Percentiles rank a stretch among this genome's conserved stretches.
Evolutionary conservation across 2,888 invertebrate genomes (phyloP).

Genomic region (Lypha dubia): DNA sequence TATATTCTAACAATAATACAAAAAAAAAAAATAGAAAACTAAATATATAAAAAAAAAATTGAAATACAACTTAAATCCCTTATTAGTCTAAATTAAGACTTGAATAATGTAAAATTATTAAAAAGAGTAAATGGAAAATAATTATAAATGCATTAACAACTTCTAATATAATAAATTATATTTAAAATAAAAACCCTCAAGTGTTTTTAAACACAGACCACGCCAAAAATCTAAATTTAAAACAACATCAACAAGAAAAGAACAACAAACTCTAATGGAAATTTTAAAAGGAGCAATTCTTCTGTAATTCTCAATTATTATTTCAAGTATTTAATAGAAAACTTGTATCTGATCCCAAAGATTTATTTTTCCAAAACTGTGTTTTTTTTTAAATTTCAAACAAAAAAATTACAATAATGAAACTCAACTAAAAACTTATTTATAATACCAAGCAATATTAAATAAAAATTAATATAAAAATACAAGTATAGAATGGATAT

Average conservation of each 20-base stretch:
- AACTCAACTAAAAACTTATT: conserved; percentile 43
- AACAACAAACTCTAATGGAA: conserved; percentile 62
- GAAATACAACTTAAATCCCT: conserved; percentile 52
- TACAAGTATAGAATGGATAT: conserved; percentile 35
- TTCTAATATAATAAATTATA: conserved; percentile 54
- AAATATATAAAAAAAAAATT: conserved; percentile 44
- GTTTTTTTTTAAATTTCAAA: conserved; percentile 69
- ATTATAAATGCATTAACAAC: conserved; percentile 57
- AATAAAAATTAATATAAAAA: conserved; percentile 17
- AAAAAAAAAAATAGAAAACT: conserved; percentile 64
- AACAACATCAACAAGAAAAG: conserved; percentile 59
- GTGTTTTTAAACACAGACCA: conserved; percentile 72
- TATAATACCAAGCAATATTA: conserved; percentile 70
- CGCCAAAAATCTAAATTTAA: conserved; percentile 71
- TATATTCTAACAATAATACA: too few species aligned
- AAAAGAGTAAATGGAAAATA: conserved; percentile 24
- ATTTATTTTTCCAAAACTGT: conserved; percentile 70
- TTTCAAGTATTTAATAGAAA: conserved; percentile 68
- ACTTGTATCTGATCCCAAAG: conserved; percentile 72
- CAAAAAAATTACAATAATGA: conserved; percentile 56
- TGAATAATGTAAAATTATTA: conserved; percentile 61
- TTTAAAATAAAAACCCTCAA: conserved; percentile 61
- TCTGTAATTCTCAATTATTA: conserved; percentile 65
- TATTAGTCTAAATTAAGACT: conserved; percentile 67
- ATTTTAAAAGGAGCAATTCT: conserved; percentile 55